A percentile compares a stretch with the other conserved stretches of the same genome.
phyloP scores from a whole-genome alignment of 2,888 invertebrate genomes.

The Oscheius sp. region DNA sequence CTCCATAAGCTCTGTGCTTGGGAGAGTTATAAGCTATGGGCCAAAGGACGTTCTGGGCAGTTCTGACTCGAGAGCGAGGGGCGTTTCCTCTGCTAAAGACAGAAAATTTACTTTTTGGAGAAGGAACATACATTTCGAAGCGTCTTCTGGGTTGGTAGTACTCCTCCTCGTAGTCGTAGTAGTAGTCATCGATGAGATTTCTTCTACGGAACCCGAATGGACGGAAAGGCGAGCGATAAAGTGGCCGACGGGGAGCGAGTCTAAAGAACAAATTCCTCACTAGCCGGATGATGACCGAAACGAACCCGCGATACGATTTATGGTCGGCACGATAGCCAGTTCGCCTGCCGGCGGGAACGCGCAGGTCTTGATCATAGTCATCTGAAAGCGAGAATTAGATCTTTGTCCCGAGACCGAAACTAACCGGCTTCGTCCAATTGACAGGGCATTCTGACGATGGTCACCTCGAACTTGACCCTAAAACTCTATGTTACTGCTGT shows the following conservation, averaged over 20 bases:
- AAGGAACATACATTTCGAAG: slow-evolving; percentile 1
- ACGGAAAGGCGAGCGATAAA: slow-evolving; percentile 26
- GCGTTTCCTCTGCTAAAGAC: background rate
- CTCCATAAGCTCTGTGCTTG: slow-evolving; percentile 1
- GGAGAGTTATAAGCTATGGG: slow-evolving; percentile 17
- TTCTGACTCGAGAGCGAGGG: slow-evolving; percentile 1
- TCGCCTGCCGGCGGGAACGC: background rate
- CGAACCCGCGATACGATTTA: slow-evolving; percentile 11
- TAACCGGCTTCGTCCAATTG: slow-evolving; percentile 20
- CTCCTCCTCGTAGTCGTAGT: slow-evolving; percentile 48
- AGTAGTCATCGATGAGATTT: slow-evolving; percentile 43
- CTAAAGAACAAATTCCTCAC: background rate
- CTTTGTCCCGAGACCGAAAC: background rate
- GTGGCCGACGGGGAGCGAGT: slow-evolving; percentile 4
- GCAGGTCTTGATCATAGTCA: slow-evolving; percentile 8
- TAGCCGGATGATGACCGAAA: background rate
- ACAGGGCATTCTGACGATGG: slow-evolving; percentile 61
- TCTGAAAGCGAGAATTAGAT: slow-evolving; percentile 4
- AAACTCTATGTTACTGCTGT: slow-evolving; percentile 7
- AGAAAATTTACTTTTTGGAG: background rate
- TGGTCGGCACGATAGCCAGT: slow-evolving; percentile 20
- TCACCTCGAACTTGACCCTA: slow-evolving; percentile 65
- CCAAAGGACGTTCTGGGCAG: slow-evolving; percentile 20
- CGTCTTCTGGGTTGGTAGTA: slow-evolving; percentile 30
- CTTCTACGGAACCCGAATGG: slow-evolving; percentile 24